Evolutionary conservation across 2,797 vertebrate species (phyloP), one percentile per base, ranked within the genome.

Genomic region (Manis crassicaudata): DNA sequence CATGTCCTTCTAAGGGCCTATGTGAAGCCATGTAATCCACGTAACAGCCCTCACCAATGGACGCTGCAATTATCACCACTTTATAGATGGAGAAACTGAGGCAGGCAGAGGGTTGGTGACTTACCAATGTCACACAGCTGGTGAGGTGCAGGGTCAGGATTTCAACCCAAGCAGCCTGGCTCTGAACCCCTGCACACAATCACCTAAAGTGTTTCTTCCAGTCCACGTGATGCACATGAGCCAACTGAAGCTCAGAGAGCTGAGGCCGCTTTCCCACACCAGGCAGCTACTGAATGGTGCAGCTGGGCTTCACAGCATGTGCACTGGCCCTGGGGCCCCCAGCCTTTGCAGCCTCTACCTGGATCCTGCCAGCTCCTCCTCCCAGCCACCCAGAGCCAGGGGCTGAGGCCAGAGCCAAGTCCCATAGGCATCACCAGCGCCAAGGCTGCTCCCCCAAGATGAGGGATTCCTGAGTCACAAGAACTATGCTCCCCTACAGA

Each of bases 221-320:
- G 2, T 11, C 4, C 2, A 23, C 3, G 2, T 32, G 27, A 5
- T 0, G 50, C 80, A 17, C 7, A 29, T 0, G 12, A 54, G 56
- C 62, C 27, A 5, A 13, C 12, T 4, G 29, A 23, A 0, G 21
- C 79, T 60, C 94, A 37, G 79, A 68, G 88, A 56, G 58, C 25
- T 0, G 0, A 40, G 27, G 54, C 21, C 1, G n/a, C 54, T 50
- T 21, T 43, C 65, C 20, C 17, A 1, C 0, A 8, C 27, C 73
- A 85, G 86, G 27, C 46, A 37, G 86, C 63, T 0, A 23, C 20
- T 9, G 0, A 7, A 10, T 0, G 17, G 81, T 7, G 23, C 63
- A 20, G 27, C 20, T 0, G 4, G 9, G 50, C 23, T 32, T 35
- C 12, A 6, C 4, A 46, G 54, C n/a, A n/a, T 23, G 35, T 1